phyloP scores from a whole-genome alignment of 2,888 invertebrate species.

The Dicranocentrus wangi region DNA sequence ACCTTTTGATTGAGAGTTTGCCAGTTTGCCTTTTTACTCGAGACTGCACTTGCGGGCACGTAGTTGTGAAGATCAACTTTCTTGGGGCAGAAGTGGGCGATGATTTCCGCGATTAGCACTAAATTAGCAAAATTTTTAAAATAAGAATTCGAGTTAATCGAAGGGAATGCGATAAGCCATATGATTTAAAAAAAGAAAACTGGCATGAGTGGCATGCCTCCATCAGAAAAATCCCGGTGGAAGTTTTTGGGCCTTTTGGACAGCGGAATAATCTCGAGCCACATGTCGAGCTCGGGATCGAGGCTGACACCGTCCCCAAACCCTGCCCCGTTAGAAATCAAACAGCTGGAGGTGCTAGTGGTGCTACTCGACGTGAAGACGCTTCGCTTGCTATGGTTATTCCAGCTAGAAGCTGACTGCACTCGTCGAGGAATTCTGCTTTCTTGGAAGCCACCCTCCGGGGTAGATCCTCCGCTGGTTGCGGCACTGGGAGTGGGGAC shows the following conservation, averaged over 20 bases:
- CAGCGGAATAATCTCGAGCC: conserved; percentile 68
- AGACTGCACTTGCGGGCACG: too few species aligned
- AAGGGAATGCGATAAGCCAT: too few species aligned
- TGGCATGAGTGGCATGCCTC: conserved; percentile 39
- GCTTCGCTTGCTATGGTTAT: background rate
- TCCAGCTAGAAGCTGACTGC: conserved; percentile 10
- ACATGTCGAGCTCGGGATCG: conserved; percentile 52
- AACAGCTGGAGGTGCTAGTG: conserved; percentile 9
- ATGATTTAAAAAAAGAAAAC: too few species aligned
- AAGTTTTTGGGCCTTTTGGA: conserved; percentile 64
- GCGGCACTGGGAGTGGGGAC: too few species aligned
- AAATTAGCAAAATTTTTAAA: conserved; percentile 25
- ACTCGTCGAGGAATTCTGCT: conserved; percentile 48
- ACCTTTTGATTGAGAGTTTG: too few species aligned
- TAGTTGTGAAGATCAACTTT: too few species aligned
- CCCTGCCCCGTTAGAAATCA: conserved; percentile 17
- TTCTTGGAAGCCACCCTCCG: too few species aligned
- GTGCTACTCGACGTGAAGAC: background rate
- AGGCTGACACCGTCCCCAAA: conserved; percentile 34
- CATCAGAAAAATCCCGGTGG: conserved; percentile 71
- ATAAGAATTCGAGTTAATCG: too few species aligned
- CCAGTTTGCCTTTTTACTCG: too few species aligned
- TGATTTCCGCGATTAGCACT: too few species aligned
- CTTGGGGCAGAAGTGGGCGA: too few species aligned
- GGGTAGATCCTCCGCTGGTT: too few species aligned